A percentile compares a stretch with the other conserved stretches of the same genome.
Evolutionary conservation across 1,140 invertebrate species (phyloP).

Genomic region (Drosophila nigrodunni): DNA sequence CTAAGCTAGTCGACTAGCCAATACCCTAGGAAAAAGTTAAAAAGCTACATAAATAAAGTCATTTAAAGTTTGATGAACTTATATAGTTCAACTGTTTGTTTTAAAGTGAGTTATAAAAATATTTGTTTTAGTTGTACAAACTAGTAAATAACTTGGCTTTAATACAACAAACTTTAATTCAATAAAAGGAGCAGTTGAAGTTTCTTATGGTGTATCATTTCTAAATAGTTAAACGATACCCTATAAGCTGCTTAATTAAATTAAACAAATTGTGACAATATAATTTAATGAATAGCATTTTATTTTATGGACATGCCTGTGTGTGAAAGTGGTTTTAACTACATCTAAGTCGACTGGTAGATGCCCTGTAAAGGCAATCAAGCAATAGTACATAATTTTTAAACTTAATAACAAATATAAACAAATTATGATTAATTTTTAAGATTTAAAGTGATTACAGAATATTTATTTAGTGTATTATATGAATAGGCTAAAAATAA

Average conservation of each 20-base stretch:
- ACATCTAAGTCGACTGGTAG: not conserved
- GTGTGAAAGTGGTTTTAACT: not conserved
- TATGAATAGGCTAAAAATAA: no score
- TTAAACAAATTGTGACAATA: not conserved
- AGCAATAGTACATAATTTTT: no score
- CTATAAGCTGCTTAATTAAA: not conserved
- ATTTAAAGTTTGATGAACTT: not conserved
- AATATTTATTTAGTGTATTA: no score
- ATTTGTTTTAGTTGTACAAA: no score
- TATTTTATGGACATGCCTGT: not conserved
- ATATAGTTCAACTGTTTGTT: no score
- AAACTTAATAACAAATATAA: not conserved
- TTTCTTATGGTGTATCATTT: no score
- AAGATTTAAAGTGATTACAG: no score
- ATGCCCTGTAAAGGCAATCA: not conserved
- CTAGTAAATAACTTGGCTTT: no score
- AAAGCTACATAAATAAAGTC: not conserved
- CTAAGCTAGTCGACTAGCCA: not conserved
- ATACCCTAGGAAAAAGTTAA: not conserved
- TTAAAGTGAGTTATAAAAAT: no score
- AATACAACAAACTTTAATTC: no score
- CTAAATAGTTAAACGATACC: not conserved
- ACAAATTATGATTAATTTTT: not conserved
- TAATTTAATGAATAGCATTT: not conserved
- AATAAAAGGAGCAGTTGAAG: no score